Evolutionary conservation across 2,888 invertebrate species (phyloP), one percentile per base, ranked within the genome.

Genomic region (Tridacna crocea): DNA sequence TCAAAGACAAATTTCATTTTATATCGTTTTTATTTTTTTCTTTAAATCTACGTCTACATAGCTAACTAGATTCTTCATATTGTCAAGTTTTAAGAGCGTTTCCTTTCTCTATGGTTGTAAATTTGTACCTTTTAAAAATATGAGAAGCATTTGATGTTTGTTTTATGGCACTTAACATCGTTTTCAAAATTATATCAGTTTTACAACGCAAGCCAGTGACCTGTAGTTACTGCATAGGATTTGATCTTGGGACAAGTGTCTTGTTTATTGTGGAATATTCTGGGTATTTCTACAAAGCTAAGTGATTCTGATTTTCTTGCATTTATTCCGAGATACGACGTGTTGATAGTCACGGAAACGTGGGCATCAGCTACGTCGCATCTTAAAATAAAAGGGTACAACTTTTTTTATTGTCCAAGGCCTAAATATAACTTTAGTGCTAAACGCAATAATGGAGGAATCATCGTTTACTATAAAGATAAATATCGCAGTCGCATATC

Each of bases 251-350:
- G 26, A 46, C 68, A 68, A n/a, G 13, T 68, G n/a, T 17, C 27
- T 8, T n/a, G 27, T 68, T 68, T 68, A n/a, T 46, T 68, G 22
- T 68, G 68, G 68, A 68, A 68, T 68, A 19, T 68, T 17, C 68
- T 36, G 46, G 68, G 68, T 68, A 68, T 68, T 26, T 11, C 19
- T 4, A 17, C 4, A 46, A 68, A 68, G 46, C 19, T 68, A 10
- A 68, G 46, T 2, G 68, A 68, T 68, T 27, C 24, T 36, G 68
- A 68, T 46, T 68, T 68, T 46, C 12, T 68, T 8, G 46, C 27
- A 36, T 68, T 68, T 68, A 26, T 68, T 68, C 46, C 68, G 46
- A n/a, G 46, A 24, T 68, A 36, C 46, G 68, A 68, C 26, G 17
- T 68, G 6, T 22, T 68, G 19, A 15, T 68, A 8, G 13, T 68